Evolutionary conservation across 2,113 vertebrate genomes (phyloP).

Genomic region (Saccopteryx leptura): DNA sequence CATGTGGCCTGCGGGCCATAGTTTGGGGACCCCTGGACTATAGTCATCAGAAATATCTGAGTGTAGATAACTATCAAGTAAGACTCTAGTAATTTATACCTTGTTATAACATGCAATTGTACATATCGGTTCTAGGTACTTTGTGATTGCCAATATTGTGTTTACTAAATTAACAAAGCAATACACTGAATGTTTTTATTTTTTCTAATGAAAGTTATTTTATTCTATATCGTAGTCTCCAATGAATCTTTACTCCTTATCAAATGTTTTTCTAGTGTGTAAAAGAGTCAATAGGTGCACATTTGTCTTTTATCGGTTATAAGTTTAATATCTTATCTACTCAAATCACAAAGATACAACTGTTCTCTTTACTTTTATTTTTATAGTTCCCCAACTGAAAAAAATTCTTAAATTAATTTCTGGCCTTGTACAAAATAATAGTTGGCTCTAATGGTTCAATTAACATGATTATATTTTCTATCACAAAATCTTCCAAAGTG

Average conservation of each 20-base stretch:
- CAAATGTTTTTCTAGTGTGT: not conserved
- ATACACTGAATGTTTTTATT: not conserved
- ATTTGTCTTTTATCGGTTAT: not conserved
- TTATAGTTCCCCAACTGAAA: not conserved
- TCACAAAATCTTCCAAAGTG: not conserved
- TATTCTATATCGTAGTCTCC: not conserved
- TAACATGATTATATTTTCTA: not conserved
- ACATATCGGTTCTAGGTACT: not conserved
- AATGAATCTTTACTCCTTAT: not conserved
- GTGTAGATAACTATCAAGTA: not conserved
- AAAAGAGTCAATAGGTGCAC: not conserved
- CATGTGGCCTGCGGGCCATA: too few relatives aligned
- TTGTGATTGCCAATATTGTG: not conserved
- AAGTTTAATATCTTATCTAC: not conserved
- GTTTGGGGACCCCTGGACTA: too few relatives aligned
- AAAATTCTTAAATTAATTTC: not conserved
- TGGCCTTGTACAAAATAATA: not conserved
- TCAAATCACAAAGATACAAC: not conserved
- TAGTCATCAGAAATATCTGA: not conserved
- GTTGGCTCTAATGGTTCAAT: not conserved
- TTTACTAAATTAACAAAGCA: not conserved
- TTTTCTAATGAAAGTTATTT: not conserved
- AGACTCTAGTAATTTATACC: not conserved
- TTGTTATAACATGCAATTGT: not conserved
- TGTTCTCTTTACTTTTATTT: not conserved